Evolutionary conservation across 2,113 vertebrate species (phyloP).

Genomic region (Anhinga rufa): DNA sequence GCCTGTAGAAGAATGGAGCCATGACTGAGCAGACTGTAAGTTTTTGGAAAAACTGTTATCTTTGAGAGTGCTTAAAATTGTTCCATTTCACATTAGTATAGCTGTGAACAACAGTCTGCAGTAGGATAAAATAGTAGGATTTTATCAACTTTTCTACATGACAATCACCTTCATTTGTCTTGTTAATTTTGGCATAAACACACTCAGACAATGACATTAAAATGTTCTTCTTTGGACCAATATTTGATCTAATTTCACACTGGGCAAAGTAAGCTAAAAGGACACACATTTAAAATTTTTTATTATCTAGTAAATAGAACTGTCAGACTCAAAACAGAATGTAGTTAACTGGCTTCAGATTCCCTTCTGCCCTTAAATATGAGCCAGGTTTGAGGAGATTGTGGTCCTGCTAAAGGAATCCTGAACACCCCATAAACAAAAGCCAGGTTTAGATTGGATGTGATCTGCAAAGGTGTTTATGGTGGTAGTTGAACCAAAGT

Average conservation of each 20-base stretch:
- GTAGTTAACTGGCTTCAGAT: not conserved
- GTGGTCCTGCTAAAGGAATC: not conserved
- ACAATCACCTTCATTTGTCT: not conserved
- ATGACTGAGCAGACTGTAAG: not conserved
- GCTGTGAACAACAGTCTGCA: not conserved
- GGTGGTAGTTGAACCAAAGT: not conserved
- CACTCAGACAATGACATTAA: not conserved
- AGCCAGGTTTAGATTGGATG: not conserved
- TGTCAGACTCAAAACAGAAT: not conserved
- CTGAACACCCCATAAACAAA: not conserved
- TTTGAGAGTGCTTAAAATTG: not conserved
- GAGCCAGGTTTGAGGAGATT: not conserved
- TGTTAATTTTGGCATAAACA: not conserved
- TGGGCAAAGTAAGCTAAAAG: not conserved
- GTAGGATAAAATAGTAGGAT: not conserved
- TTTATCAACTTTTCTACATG: not conserved
- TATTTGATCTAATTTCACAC: not conserved
- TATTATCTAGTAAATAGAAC: not conserved
- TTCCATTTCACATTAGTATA: not conserved
- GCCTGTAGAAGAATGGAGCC: not conserved
- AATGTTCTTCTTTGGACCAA: not conserved
- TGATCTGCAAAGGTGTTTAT: not conserved
- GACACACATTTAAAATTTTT: not conserved
- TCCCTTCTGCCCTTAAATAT: not conserved
- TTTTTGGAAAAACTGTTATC: not conserved